phyloP scores from a whole-genome alignment of 2,888 invertebrate species.

The Archaeoteleia sp. region DNA sequence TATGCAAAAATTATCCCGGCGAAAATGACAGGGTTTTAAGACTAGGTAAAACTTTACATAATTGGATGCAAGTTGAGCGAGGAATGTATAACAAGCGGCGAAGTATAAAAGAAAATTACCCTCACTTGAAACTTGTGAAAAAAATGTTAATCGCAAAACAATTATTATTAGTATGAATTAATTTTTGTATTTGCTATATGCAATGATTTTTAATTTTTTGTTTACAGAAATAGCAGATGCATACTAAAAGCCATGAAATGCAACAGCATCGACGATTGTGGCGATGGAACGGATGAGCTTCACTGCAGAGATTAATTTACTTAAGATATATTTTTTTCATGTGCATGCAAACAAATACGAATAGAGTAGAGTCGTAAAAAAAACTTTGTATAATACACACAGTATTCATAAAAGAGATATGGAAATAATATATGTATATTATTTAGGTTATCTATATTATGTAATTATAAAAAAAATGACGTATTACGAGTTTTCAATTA shows the following conservation, averaged over 20 bases:
- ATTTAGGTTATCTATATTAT: conserved; percentile 39
- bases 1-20: conserved; percentile 38
- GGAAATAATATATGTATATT: conserved; percentile 56
- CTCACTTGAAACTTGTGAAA: not conserved
- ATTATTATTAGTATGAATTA: not conserved
- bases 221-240: conserved; percentile 79
- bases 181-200: too few relatives aligned
- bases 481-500: conserved; percentile 22
- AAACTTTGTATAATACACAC: conserved; percentile 50
- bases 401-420: conserved; percentile 50
- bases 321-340: conserved; percentile 48
- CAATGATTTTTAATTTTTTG: conserved; percentile 9
- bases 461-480: conserved; percentile 37
- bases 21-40: conserved; percentile 12
- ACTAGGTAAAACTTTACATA: conserved; percentile 1
- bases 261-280: conserved; percentile 81
- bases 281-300: conserved; percentile 82
- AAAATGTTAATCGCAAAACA: not conserved
- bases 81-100: too few relatives aligned
- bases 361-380: conserved; percentile 27
- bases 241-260: conserved; percentile 79
- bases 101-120: too few relatives aligned
- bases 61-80: conserved; percentile 11
- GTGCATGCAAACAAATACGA: conserved; percentile 33
- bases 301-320: conserved; percentile 68